Evolutionary conservation across 1,140 invertebrate genomes (phyloP), one percentile per base, ranked within the genome.

Genomic region (Drosophila parabipectinata): DNA sequence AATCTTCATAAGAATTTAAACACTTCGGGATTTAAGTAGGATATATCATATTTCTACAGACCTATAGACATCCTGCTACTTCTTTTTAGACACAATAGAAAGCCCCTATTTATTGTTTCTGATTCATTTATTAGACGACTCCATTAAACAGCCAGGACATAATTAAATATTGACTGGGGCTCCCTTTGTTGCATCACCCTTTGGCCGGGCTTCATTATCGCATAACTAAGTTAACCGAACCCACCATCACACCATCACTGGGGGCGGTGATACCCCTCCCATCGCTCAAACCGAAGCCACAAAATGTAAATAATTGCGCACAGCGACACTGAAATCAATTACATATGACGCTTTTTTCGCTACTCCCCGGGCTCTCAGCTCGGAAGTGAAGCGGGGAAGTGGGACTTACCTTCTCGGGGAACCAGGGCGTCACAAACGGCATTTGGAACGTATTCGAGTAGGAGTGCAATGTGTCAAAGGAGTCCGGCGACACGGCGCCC

Each of bases 391-490:
- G 14, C 14, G 41, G 41, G 50, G 18, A 41, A 14, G 37, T 53
- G 53, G 44, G 45, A 91, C 89, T 94, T 94, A 97, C 96, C 94
- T 97, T 97, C 92, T 98, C 96, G 0, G 97, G 97, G 92, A 98
- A 98, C 96, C 96, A 97, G n/a, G 97, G 97, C 34, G 97, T 98
- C 51, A 99, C 94, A 91, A 98, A 98, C 34, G 98, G 98, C 96
- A 99, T 97, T 92, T 98, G 96, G 92, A 98, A 99, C 9, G 97
- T 98, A 93, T 98, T 98, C 87, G 96, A 97, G 93, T 98, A 98
- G 3, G 97, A 98, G 91, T 98, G 97, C 48, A 99, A 94, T 48
- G 97, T 98, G 92, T 98, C 96, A 92, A 98, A 98, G 18, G 97
- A 98, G 81, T 98, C 97, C 14, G 97, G 96, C 78, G 96, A 96